These are phyloP conservation scores for Zophobas morio DNA, from an alignment of 1,140 invertebrate genomes.

Conservation along the genomic window DNA sequence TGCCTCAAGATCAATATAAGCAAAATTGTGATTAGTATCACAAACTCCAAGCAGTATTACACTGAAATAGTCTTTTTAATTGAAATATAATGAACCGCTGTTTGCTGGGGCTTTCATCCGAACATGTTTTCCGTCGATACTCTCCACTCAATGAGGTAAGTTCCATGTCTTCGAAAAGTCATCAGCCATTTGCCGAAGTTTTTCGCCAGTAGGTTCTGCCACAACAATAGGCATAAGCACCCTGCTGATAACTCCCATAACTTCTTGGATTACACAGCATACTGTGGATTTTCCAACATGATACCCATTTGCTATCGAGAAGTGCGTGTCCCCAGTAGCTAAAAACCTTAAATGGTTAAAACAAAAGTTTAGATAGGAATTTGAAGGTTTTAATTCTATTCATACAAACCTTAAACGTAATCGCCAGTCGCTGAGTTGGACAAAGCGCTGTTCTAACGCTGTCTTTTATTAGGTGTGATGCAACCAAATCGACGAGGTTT, in stretches of 20 bases:
- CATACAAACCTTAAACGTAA: not conserved
- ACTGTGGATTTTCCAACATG: conserved; percentile 22
- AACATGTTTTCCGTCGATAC: not conserved
- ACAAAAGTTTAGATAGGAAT: not conserved
- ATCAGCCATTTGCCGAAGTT: no score
- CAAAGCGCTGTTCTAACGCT: not conserved
- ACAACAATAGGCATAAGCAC: no score
- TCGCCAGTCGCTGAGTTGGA: conserved; percentile 5
- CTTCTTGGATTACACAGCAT: conserved; percentile 3
- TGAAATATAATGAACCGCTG: not conserved
- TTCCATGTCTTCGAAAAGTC: not conserved
- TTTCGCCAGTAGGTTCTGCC: no score
- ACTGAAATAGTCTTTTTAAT: not conserved
- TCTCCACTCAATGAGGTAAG: not conserved
- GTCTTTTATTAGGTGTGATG: conserved; percentile 1
- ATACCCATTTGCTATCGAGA: conserved; percentile 14
- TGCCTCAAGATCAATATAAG: not conserved
- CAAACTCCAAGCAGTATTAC: not conserved
- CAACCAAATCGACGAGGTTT: not conserved
- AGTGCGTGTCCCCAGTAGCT: conserved; percentile 7
- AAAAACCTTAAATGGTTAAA: conserved; percentile 6
- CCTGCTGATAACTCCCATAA: not conserved
- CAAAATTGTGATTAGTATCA: not conserved
- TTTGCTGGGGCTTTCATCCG: not conserved
- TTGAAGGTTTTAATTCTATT: conserved; percentile 6